Conservation (phyloP, 2,113 vertebrate genomes). For the Morone saxatilis region DNA sequence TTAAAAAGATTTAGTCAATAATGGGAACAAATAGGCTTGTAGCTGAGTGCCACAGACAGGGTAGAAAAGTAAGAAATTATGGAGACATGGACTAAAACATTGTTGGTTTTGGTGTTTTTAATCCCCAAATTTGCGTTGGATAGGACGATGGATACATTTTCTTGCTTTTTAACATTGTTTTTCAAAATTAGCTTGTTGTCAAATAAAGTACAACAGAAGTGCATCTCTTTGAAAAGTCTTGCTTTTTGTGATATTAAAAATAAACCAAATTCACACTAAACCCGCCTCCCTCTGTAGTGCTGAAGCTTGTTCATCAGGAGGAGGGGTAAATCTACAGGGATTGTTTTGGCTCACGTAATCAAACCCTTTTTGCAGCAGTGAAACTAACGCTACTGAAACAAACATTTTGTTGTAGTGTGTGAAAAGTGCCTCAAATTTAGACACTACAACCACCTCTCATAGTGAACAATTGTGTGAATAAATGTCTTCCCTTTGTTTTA, state of each 20-base stretch:
- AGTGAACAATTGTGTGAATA: conserved; percentile 25
- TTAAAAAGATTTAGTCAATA: neutral
- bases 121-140: neutral
- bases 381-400: conserved; percentile 34
- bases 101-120: neutral
- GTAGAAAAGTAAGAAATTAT: neutral
- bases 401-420: conserved; percentile 32
- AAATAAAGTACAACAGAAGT: neutral
- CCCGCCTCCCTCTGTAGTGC: conserved; percentile 34
- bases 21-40: neutral
- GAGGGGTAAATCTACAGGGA: conserved; percentile 51
- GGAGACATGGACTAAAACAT: neutral
- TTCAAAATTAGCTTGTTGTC: neutral
- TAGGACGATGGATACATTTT: neutral
- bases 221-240: conserved; percentile 25
- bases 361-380: conserved; percentile 47
- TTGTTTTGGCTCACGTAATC: conserved; percentile 48
- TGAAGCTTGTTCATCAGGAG: conserved; percentile 31
- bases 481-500: conserved; percentile 31
- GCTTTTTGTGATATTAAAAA: conserved; percentile 53
- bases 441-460: conserved; percentile 8
- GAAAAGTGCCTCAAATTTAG: conserved; percentile 33
- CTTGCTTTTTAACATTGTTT: neutral
- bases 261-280: conserved; percentile 41
- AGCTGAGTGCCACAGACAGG: neutral